Evolutionary conservation across 2,797 vertebrate species (phyloP), one percentile per base, ranked within the genome.

Genomic region (Coreius guichenoti): DNA sequence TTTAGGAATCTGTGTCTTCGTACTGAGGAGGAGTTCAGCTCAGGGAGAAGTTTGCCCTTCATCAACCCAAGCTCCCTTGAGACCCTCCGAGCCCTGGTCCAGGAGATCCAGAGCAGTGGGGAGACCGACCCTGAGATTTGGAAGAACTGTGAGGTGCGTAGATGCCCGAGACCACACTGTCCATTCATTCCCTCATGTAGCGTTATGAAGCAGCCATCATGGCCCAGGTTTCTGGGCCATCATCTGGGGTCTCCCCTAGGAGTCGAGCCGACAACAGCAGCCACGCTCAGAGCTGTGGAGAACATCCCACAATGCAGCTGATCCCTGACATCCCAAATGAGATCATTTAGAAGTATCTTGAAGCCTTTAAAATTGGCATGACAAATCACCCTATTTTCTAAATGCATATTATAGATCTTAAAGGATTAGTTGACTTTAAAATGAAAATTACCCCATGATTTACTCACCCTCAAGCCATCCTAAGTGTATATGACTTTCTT

Each of bases 101-200:
- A 96, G 92, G 97, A 98, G 90, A 95, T 97, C 87, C 96, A 96
- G 91, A 95, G 89, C 90, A 92, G 90, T 26, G 96, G 95, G 29
- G 94, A 94, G 90, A 94, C 94, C 1, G 95, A 98, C 92, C 94
- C 93, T 0, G 96, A 97, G 91, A 93, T 95, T 84, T 96, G 96
- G 96, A 97, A 95, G 92, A 96, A 93, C 86, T 98, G 96, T 76
- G 97, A 99, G 97, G 98, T 99, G 93, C 84, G 90, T 63, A 86
- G 49, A 69, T 86, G 73, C 13, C 36, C 16, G 69, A 81, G 61
- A 77, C 33, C 87, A 85, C 1, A 2, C 72, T 81, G 77, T 84
- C 23, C 86, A 74, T 84, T 69, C 47, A 81, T 84, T 54, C 31
- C 49, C 47, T 26, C 17, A n/a, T 56, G 80, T 31, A 14, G 14